Percentiles rank a stretch among this genome's conserved stretches.
These are phyloP conservation scores for Mastacembelus armatus DNA, from an alignment of 2,797 vertebrate species.

Conservation along the genomic window DNA sequence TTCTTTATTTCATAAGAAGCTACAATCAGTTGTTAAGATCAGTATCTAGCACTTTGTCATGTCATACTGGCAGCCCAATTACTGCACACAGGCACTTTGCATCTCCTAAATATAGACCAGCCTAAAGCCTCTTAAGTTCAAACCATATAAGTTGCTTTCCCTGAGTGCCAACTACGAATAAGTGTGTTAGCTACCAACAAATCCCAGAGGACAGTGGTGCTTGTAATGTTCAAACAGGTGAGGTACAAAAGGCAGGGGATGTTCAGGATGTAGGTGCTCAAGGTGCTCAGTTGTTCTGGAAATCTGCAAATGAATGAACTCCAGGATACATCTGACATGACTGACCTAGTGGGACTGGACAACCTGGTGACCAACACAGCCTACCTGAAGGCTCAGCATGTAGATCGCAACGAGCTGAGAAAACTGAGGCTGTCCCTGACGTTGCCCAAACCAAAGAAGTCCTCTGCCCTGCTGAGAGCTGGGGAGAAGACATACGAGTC, in stretches of 20 bases:
- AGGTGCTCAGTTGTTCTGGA: conserved; percentile 31
- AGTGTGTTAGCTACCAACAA: conserved; percentile 83
- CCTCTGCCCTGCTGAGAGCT: conserved; percentile 55
- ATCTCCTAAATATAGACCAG: conserved; percentile 84
- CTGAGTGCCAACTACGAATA: conserved; percentile 81
- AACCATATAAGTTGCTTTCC: conserved; percentile 89
- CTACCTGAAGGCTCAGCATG: conserved; percentile 87
- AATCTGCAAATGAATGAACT: conserved; percentile 39
- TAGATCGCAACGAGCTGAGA: conserved; percentile 81
- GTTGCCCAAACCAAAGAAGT: conserved; percentile 80
- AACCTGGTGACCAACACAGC: conserved; percentile 91
- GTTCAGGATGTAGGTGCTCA: conserved; percentile 35
- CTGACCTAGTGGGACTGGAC: conserved; percentile 87
- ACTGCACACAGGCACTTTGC: conserved; percentile 49
- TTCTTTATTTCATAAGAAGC: conserved; percentile 13
- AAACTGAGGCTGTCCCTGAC: conserved; percentile 80
- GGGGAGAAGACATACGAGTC: conserved; percentile 77
- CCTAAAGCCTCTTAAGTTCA: conserved; percentile 91
- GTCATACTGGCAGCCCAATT: conserved; percentile 26
- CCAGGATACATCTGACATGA: conserved; percentile 72
- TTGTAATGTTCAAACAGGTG: conserved; percentile 78
- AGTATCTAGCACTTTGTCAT: conserved; percentile 30
- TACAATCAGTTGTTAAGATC: conserved; percentile 5
- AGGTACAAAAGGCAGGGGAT: conserved; percentile 54
- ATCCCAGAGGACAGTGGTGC: conserved; percentile 75